Evolutionary conservation across 2,113 vertebrate genomes (phyloP), one percentile per base, ranked within the genome.

Genomic region (Corvus cornix): DNA sequence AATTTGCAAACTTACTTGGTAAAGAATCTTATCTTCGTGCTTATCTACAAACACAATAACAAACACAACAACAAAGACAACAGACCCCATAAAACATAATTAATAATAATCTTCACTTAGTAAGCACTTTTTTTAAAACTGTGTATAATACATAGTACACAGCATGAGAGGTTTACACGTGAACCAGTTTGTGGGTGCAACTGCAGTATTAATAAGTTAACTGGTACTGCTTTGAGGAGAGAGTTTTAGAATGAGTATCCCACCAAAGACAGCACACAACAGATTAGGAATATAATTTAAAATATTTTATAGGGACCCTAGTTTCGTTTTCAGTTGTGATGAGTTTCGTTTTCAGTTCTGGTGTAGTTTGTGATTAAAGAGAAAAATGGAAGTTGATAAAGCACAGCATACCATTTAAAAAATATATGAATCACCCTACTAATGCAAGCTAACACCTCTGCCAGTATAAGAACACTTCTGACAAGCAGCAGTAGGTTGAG

Each of bases 251-350:
- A 78, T 9, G 1, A 48, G 33, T 33, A 58, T 30, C 18, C 24
- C 44, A 87, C 44, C 21, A 70, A 89, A 92, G 30, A 60, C 1
- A 11, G 22, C 66, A 69, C 9, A n/a, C 8, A 58, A 56, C 14
- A 33, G 31, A 39, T 22, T 7, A 52, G 20, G 9, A 52, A 11
- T n/a, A 51, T 30, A 1, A 27, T 52, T 91, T 46, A 4, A 7
- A 24, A 53, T 68, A 49, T 6, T 5, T 64, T 2, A 33, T 13
- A 58, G 18, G 8, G 53, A 59, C 7, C 2, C 19, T 16, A 28
- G n/a, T 70, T 93, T 84, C 78, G 41, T 35, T 91, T 89, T 84
- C 66, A 87, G n/a, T 7, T 84, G 41, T 49, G 41, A 66, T 4
- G 3, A 35, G 48, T 72, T 94, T 80, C 39, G 39, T 39, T 94